Conservation (phyloP, 2,888 invertebrate genomes). For the Balanococcus diminutus region DNA sequence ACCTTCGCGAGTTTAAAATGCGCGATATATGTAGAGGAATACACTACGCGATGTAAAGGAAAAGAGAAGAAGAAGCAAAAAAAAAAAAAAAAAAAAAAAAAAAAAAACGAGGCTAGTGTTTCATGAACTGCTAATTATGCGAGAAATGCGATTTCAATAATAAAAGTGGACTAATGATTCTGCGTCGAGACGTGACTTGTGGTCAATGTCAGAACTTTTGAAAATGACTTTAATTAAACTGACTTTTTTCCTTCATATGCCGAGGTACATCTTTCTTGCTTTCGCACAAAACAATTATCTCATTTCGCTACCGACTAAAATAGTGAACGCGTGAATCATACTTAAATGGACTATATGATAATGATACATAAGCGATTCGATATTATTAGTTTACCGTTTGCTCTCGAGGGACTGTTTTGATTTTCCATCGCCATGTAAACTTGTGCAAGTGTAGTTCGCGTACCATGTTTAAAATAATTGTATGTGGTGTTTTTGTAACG, state of each 20-base stretch:
- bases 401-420: conserved; percentile 21
- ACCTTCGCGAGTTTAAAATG: conserved; percentile 21
- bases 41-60: background rate
- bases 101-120: conserved; percentile 50
- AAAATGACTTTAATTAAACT: conserved; percentile 51
- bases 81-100: conserved; percentile 28
- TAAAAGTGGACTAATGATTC: conserved; percentile 53
- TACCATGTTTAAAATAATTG: conserved; percentile 39
- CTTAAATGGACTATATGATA: conserved; percentile 38
- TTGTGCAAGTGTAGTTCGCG: conserved; percentile 17
- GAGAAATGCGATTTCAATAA: conserved; percentile 53
- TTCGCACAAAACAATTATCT: conserved; percentile 52
- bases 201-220: conserved; percentile 53
- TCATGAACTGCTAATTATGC: conserved; percentile 51
- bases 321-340: conserved; percentile 47
- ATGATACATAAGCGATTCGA: conserved; percentile 32
- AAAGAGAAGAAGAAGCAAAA: background rate
- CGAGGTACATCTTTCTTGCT: conserved; percentile 49
- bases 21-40: background rate
- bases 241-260: conserved; percentile 35
- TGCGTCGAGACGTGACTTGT: conserved; percentile 49
- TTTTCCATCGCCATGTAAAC: conserved; percentile 46
- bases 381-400: conserved; percentile 43
- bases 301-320: conserved; percentile 50
- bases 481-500: conserved; percentile 3